A percentile compares a stretch with the other conserved stretches of the same genome.
Evolutionary conservation across 1,140 invertebrate genomes (phyloP).

Genomic region (Monomorium pharaonis): DNA sequence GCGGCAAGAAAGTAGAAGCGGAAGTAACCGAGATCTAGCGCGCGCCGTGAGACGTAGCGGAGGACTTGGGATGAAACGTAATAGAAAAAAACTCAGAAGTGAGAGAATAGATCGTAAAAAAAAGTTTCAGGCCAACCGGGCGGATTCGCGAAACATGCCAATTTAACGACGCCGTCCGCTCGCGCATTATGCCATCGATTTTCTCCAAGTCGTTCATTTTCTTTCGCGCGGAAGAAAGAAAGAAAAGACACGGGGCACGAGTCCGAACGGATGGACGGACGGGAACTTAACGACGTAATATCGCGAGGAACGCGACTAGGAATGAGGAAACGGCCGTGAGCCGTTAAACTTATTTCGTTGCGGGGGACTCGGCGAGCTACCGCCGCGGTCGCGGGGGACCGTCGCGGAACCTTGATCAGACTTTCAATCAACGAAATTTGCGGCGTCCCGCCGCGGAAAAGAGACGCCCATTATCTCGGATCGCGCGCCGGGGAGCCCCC

Average conservation of each 20-base stretch:
- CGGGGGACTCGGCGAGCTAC: neutral
- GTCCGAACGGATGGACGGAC: neutral
- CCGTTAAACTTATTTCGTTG: conserved; percentile 61
- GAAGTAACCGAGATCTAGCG: neutral
- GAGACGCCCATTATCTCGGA: neutral
- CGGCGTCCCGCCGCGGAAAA: neutral
- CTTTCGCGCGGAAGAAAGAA: conserved; percentile 36
- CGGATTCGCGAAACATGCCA: neutral
- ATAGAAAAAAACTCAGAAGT: neutral
- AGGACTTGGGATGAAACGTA: neutral
- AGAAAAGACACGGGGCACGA: conserved; percentile 22
- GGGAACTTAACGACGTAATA: conserved; percentile 60
- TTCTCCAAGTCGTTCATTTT: conserved; percentile 51
- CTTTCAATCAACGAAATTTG: conserved; percentile 8
- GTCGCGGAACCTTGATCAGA: neutral
- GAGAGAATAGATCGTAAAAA: conserved; percentile 43
- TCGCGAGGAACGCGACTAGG: conserved; percentile 58
- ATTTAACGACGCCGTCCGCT: conserved; percentile 33
- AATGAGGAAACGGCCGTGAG: conserved; percentile 64
- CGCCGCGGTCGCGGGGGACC: neutral
- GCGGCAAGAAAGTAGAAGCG: neutral
- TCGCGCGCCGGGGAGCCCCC: neutral
- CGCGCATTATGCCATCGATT: conserved; percentile 43
- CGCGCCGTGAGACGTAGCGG: neutral
- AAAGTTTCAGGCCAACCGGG: conserved; percentile 19